Conservation (phyloP, 2,888 invertebrate species). For the Ormyrus pomaceus region DNA sequence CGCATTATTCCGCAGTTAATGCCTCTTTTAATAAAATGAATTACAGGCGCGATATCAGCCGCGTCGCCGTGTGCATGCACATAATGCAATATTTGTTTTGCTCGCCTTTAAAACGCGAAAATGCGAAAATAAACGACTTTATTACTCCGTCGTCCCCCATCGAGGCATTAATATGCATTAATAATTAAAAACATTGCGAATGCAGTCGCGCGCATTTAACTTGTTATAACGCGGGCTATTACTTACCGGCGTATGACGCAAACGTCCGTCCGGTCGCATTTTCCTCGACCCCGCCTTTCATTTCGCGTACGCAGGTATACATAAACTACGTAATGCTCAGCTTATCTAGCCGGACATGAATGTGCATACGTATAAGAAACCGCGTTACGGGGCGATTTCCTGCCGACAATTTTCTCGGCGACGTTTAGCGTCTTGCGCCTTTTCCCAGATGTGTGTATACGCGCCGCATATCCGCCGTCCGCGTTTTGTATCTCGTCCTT, state of each 20-base stretch:
- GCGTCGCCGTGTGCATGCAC: too few relatives aligned
- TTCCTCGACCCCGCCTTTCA: not conserved
- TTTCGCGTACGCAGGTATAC: not conserved
- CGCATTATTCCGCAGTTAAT: too few relatives aligned
- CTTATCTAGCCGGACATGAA: slow-evolving; percentile 18
- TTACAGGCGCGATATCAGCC: too few relatives aligned
- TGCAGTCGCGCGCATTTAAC: not conserved
- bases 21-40: too few relatives aligned
- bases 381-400: slow-evolving; percentile 45
- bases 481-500: not conserved
- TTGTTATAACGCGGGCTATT: not conserved
- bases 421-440: slow-evolving; percentile 15
- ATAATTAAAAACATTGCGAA: slow-evolving; percentile 16
- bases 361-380: not conserved
- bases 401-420: slow-evolving; percentile 32
- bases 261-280: slow-evolving; percentile 42
- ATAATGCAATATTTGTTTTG: too few relatives aligned
- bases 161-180: too few relatives aligned
- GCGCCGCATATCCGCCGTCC: slow-evolving; percentile 13
- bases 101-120: too few relatives aligned
- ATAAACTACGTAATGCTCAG: not conserved
- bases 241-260: slow-evolving; percentile 25
- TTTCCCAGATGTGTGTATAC: slow-evolving; percentile 17
- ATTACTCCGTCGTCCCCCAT: too few relatives aligned
- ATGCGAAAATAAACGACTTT: too few relatives aligned